A percentile compares a stretch with the other conserved stretches of the same genome.
Evolutionary conservation across 2,797 vertebrate genomes (phyloP).

Genomic region (Distichodus sexfasciatus): DNA sequence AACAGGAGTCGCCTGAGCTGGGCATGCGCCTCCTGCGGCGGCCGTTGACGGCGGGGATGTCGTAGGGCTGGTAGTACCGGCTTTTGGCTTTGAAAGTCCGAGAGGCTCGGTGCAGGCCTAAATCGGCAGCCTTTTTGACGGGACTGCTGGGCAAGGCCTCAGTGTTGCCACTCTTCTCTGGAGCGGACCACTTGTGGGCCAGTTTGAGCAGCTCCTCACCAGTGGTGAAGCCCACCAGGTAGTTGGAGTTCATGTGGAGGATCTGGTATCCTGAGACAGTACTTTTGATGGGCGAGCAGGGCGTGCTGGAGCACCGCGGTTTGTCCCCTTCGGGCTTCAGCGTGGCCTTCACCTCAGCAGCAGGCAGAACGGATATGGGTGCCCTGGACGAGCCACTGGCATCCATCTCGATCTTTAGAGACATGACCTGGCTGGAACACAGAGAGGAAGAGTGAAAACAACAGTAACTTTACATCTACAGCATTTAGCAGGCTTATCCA

Average conservation of each 20-base stretch:
- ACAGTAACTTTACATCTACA: not conserved
- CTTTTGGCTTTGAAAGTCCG: slow-evolving; percentile 84
- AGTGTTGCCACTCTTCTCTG: slow-evolving; percentile 76
- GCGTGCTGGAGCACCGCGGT: slow-evolving; percentile 92
- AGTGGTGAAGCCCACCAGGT: slow-evolving; percentile 92
- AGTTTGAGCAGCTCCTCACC: slow-evolving; percentile 93
- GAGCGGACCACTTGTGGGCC: slow-evolving; percentile 80
- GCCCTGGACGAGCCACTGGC: slow-evolving; percentile 83
- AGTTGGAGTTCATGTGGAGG: slow-evolving; percentile 97
- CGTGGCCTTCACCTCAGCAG: slow-evolving; percentile 76
- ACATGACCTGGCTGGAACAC: slow-evolving; percentile 61
- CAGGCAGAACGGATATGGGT: slow-evolving; percentile 75
- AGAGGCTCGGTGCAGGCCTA: slow-evolving; percentile 80
- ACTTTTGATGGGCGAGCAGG: slow-evolving; percentile 88
- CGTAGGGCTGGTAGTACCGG: slow-evolving; percentile 92
- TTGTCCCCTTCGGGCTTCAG: slow-evolving; percentile 81
- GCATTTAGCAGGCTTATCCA: not conserved
- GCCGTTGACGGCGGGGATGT: slow-evolving; percentile 88
- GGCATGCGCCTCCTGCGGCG: slow-evolving; percentile 86
- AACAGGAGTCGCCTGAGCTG: slow-evolving; percentile 89
- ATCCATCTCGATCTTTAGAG: slow-evolving; percentile 88
- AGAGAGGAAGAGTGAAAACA: not conserved
- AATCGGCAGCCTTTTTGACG: slow-evolving; percentile 76
- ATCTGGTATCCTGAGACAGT: slow-evolving; percentile 92
- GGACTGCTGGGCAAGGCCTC: slow-evolving; percentile 69